These are phyloP conservation scores for Epistrophe eligans DNA, from an alignment of 2,888 invertebrate genomes.

Conservation along the genomic window DNA sequence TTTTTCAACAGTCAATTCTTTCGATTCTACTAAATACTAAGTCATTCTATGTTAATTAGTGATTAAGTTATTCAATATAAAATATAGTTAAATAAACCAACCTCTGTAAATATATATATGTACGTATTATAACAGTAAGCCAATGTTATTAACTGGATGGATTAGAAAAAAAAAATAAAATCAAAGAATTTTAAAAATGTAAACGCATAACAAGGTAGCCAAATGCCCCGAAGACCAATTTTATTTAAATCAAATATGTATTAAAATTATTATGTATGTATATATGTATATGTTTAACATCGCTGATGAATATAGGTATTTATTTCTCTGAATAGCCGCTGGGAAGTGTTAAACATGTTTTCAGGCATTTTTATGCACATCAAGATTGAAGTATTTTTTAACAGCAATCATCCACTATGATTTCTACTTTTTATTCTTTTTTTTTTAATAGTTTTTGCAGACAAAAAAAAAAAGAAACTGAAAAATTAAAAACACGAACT, in stretches of 20 bases:
- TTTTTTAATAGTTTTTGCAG: neutral
- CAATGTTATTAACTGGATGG: slow-evolving; percentile 17
- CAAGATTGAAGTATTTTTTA: slow-evolving; percentile 40
- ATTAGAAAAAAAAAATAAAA: slow-evolving; percentile 27
- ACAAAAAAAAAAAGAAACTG: slow-evolving; percentile 4
- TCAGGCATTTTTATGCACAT: slow-evolving; percentile 39
- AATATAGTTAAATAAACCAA: slow-evolving; percentile 55
- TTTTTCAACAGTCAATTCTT: slow-evolving; percentile 62
- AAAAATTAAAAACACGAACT: slow-evolving; percentile 21
- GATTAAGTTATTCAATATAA: slow-evolving; percentile 30
- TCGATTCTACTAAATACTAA: slow-evolving; percentile 68
- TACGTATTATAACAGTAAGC: slow-evolving; percentile 17
- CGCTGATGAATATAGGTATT: slow-evolving; percentile 44
- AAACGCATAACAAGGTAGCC: slow-evolving; percentile 11
- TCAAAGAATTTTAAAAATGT: slow-evolving; percentile 19
- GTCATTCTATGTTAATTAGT: slow-evolving; percentile 48
- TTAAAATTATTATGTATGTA: neutral
- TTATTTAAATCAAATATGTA: slow-evolving; percentile 37
- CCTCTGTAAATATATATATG: slow-evolving; percentile 66
- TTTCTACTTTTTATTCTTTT: slow-evolving; percentile 24
- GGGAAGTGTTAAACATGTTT: slow-evolving; percentile 49
- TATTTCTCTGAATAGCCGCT: slow-evolving; percentile 37
- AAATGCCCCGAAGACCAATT: slow-evolving; percentile 16
- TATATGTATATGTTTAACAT: neutral
- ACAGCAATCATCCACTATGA: slow-evolving; percentile 4